Conservation (phyloP, 1,140 invertebrate genomes). For the Drosophila grimshawi region DNA sequence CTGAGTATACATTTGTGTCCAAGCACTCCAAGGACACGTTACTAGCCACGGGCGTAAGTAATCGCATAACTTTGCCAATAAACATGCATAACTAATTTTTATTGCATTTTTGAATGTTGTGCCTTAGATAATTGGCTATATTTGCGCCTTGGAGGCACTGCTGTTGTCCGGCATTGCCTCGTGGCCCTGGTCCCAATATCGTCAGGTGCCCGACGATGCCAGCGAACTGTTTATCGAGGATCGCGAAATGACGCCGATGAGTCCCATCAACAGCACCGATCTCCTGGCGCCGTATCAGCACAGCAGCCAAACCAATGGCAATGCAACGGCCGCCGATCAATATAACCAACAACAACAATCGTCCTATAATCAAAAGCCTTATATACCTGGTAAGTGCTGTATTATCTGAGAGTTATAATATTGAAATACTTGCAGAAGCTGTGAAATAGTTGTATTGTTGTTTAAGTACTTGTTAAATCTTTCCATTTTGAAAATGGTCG, state of each 20-base stretch:
- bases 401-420: neutral
- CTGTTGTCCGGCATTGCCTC: constrained; percentile 84
- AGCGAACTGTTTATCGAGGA: constrained; percentile 85
- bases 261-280: constrained; percentile 83
- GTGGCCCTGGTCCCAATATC: constrained; percentile 85
- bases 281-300: constrained; percentile 68
- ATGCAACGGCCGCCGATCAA: constrained; percentile 71
- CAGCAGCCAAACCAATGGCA: constrained; percentile 76
- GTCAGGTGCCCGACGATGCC: constrained; percentile 85
- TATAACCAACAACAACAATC: constrained; percentile 84
- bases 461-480: too few species aligned
- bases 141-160: constrained; percentile 85
- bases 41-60: constrained; percentile 85
- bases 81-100: neutral
- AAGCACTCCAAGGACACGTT: constrained; percentile 86
- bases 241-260: constrained; percentile 84
- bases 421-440: too few species aligned
- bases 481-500: too few species aligned
- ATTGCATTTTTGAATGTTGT: neutral
- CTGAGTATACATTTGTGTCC: constrained; percentile 87
- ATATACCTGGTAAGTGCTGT: constrained; percentile 80
- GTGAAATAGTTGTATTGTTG: too few species aligned
- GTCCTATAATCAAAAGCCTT: constrained; percentile 85
- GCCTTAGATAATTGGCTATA: constrained; percentile 84
- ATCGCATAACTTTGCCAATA: neutral